phyloP scores from a whole-genome alignment of 1,140 invertebrate species.

The Subanguina moxae region DNA sequence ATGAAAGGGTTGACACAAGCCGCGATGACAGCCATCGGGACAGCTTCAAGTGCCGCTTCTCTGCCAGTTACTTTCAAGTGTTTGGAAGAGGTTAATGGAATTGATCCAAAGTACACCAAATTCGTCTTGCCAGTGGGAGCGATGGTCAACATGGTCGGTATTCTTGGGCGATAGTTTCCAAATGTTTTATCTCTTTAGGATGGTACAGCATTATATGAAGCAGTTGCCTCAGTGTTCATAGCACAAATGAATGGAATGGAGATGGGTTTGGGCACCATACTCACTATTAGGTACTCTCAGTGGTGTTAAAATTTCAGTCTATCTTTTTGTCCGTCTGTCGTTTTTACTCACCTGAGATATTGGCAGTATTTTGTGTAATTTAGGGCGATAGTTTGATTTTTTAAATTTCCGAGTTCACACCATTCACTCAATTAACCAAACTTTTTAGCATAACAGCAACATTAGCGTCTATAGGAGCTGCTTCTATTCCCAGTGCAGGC shows the following conservation, averaged over 20 bases:
- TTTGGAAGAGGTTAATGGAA: slow-evolving; percentile 63
- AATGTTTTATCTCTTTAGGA: slow-evolving; percentile 50
- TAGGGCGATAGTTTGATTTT: no score
- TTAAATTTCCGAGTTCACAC: no score
- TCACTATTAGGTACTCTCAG: slow-evolving; percentile 89
- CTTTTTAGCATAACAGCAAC: slow-evolving; percentile 78
- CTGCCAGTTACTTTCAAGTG: slow-evolving; percentile 81
- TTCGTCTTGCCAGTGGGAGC: slow-evolving; percentile 86
- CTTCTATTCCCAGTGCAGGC: slow-evolving; percentile 84
- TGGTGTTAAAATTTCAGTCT: no score
- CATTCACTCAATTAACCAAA: no score
- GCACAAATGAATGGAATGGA: slow-evolving; percentile 68
- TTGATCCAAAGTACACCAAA: slow-evolving; percentile 70
- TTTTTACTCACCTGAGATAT: no score
- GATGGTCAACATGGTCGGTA: slow-evolving; percentile 52
- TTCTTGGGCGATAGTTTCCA: neutral
- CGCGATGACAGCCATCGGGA: slow-evolving; percentile 82
- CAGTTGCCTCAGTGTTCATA: slow-evolving; percentile 64
- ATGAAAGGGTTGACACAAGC: slow-evolving; percentile 80
- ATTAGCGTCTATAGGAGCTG: slow-evolving; percentile 90
- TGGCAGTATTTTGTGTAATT: no score
- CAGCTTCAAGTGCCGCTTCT: slow-evolving; percentile 81
- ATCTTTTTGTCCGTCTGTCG: no score
- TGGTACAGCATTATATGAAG: slow-evolving; percentile 64
- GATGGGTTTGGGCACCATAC: slow-evolving; percentile 64